These are phyloP conservation scores for Lampris megalopsis DNA, from an alignment of 2,113 vertebrate species.

Conservation along the genomic window DNA sequence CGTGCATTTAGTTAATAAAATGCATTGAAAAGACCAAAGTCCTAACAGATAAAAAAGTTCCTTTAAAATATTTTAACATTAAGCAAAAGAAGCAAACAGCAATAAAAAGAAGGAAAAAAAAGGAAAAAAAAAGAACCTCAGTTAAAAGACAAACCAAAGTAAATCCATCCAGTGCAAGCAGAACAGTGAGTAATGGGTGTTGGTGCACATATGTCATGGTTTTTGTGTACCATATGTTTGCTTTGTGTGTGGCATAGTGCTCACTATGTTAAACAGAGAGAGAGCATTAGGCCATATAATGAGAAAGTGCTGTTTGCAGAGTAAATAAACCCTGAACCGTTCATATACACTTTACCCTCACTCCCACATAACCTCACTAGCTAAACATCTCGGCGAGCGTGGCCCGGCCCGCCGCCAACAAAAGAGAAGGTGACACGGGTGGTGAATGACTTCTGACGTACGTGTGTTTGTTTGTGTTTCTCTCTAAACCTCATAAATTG, in stretches of 20 bases:
- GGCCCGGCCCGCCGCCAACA: conserved; percentile 17
- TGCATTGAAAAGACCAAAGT: too few species aligned
- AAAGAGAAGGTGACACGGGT: conserved; percentile 22
- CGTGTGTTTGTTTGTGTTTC: conserved; percentile 10
- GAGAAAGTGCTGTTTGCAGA: conserved; percentile 41
- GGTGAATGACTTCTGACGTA: conserved; percentile 5
- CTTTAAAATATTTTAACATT: too few species aligned
- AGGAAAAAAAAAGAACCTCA: neutral
- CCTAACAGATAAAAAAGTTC: too few species aligned
- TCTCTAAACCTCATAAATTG: neutral
- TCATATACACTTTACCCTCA: conserved; percentile 2
- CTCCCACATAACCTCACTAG: conserved; percentile 35
- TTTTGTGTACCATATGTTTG: conserved; percentile 30
- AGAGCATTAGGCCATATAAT: conserved; percentile 27
- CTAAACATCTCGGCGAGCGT: conserved; percentile 19
- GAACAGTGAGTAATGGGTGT: neutral
- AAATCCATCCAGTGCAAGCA: conserved; percentile 1
- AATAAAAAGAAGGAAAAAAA: neutral
- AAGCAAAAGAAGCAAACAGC: neutral
- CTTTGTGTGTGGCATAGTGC: neutral
- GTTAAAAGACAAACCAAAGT: neutral
- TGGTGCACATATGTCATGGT: neutral
- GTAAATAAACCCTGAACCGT: conserved; percentile 44
- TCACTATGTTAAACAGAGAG: conserved; percentile 34
- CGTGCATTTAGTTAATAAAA: too few species aligned